Evolutionary conservation across 2,888 invertebrate species (phyloP), one percentile per base, ranked within the genome.

Genomic region (Caenorhabditis plicata): DNA sequence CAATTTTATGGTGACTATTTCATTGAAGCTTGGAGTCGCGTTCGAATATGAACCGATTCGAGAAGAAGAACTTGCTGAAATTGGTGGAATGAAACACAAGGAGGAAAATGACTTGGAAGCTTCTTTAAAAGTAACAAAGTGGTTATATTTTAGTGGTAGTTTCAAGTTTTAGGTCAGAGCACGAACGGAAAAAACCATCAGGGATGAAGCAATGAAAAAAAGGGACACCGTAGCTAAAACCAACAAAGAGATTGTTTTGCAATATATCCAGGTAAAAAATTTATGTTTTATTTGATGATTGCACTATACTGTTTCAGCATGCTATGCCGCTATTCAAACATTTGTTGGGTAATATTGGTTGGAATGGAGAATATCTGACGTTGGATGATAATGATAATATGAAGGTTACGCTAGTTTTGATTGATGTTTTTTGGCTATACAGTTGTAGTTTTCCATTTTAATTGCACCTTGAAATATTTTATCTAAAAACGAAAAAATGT

Each of bases 1-100:
- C 35, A 61, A 61, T 39, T 55, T 61, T 33, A 43, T 44, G 4
- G 49, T 61, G 13, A 48, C 61, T 11, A 55, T 55, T 19, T 46
- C 54, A 20, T 20, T 55, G 2, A 55, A 55, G 35, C 49, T 61
- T 20, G 44, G 40, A 8, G 11, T 55, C 1, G 27, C 44, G 35
- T 22, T 55, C 19, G 19, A 51, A 20, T 48, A 44, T 29, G 32
- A 49, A 15, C 51, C 61, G 9, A 50, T 61, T 32, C 33, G 44
- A 1, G 61, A 54, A 17, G 51, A 47, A 1, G 61, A 61, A 20
- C 19, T 61, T 22, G 13, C 40, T 3, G 22, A 23, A 8, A 53
- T 60, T 29, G 54, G 52, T n/a, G 58, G 58, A 22, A 35, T 49
- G 25, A 51, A 52, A 44, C 41, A 48, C 23, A 19, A 3, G 2